Conservation (phyloP, 1,140 invertebrate species). For the Diorhabda sublineata region DNA sequence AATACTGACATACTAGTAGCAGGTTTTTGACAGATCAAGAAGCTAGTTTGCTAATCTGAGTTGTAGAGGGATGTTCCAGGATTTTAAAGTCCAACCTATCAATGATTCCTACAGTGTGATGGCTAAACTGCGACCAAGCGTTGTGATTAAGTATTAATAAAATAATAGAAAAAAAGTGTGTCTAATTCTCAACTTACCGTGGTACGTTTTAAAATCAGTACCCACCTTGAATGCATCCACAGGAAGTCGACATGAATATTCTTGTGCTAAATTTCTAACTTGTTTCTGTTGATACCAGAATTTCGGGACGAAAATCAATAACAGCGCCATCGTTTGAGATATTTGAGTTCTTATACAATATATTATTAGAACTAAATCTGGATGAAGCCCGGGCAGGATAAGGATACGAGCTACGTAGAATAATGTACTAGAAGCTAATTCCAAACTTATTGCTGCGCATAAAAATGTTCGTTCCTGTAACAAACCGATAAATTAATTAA, state of each 20-base stretch:
- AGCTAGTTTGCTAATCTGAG: too few species aligned
- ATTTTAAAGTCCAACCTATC: too few species aligned
- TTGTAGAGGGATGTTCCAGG: too few species aligned
- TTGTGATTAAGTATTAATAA: too few species aligned
- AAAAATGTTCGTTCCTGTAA: constrained; percentile 72
- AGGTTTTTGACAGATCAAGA: too few species aligned
- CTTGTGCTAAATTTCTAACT: constrained; percentile 60
- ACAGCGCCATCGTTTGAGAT: constrained; percentile 69
- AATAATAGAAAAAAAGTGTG: too few species aligned
- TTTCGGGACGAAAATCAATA: constrained; percentile 75
- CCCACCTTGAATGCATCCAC: constrained; percentile 58
- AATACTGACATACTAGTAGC: too few species aligned
- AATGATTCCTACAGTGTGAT: too few species aligned
- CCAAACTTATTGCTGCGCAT: constrained; percentile 69
- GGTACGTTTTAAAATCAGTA: too few species aligned
- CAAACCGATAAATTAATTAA: constrained; percentile 3
- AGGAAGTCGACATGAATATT: constrained; percentile 57
- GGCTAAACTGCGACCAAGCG: too few species aligned
- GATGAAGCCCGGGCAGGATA: constrained; percentile 60
- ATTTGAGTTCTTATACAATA: constrained; percentile 71
- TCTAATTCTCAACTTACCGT: too few species aligned
- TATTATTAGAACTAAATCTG: constrained; percentile 64
- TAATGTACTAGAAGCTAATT: constrained; percentile 66
- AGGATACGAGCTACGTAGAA: constrained; percentile 65
- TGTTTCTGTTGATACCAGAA: constrained; percentile 71